phyloP scores from a whole-genome alignment of 2,797 vertebrate genomes.

The Crocodylus rhombifer region DNA sequence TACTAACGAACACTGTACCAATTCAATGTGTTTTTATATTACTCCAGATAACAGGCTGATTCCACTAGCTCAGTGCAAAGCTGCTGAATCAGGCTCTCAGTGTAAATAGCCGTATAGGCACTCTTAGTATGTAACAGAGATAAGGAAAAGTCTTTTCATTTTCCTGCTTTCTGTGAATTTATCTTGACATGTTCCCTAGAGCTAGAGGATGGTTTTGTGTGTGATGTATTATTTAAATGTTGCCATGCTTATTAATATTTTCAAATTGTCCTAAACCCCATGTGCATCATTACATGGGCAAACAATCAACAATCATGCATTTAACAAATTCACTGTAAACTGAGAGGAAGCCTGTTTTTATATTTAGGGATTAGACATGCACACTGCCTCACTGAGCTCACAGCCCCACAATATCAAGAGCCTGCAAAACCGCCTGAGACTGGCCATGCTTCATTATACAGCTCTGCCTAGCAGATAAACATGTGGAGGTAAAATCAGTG shows the following conservation, averaged over 20 bases:
- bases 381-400: neutral
- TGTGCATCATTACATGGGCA: slow-evolving; percentile 46
- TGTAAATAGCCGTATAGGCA: neutral
- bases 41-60: neutral
- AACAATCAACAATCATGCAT: slow-evolving; percentile 62
- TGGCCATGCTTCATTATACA: neutral
- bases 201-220: neutral
- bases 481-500: neutral
- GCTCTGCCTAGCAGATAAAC: slow-evolving; percentile 46
- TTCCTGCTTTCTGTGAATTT: neutral
- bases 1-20: neutral
- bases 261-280: neutral
- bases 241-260: slow-evolving; percentile 55
- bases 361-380: slow-evolving; percentile 59
- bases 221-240: slow-evolving; percentile 19
- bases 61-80: neutral
- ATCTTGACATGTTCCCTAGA: neutral
- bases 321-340: slow-evolving; percentile 42
- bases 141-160: neutral
- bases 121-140: neutral
- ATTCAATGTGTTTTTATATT: neutral
- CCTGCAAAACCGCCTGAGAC: slow-evolving; percentile 33
- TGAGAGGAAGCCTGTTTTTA: slow-evolving; percentile 31
- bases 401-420: slow-evolving; percentile 25
- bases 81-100: neutral